Conservation (phyloP, 2,113 vertebrate species). For the Picathartes gymnocephalus region DNA sequence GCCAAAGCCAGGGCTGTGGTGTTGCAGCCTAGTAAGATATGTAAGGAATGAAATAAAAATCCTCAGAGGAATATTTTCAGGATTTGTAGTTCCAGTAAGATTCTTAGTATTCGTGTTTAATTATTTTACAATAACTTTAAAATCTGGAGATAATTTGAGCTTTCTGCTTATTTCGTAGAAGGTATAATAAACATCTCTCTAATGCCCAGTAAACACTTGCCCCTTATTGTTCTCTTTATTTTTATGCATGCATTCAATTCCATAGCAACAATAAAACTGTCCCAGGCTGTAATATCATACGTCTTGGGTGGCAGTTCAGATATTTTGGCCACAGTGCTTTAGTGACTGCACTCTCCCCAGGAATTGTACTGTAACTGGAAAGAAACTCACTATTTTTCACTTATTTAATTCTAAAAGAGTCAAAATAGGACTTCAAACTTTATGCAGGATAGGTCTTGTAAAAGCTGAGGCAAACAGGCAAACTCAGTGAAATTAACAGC, state of each 20-base stretch:
- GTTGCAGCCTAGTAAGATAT: background rate
- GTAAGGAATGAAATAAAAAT: slow-evolving; percentile 11
- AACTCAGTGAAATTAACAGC: background rate
- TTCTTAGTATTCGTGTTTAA: slow-evolving; percentile 27
- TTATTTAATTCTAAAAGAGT: background rate
- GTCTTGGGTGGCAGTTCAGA: slow-evolving; percentile 51
- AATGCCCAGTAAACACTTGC: slow-evolving; percentile 51
- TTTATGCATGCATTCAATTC: slow-evolving; percentile 65
- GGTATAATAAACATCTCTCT: slow-evolving; percentile 58
- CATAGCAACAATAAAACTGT: slow-evolving; percentile 60
- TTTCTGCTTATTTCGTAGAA: slow-evolving; percentile 49
- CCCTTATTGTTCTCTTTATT: slow-evolving; percentile 45
- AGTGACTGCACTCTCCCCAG: background rate
- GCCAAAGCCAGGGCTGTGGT: background rate
- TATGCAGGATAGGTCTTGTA: background rate
- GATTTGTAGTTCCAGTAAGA: slow-evolving; percentile 50
- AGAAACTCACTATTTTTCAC: background rate
- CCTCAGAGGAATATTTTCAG: slow-evolving; percentile 29
- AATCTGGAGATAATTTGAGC: slow-evolving; percentile 64
- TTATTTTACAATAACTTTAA: slow-evolving; percentile 52
- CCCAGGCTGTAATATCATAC: slow-evolving; percentile 43
- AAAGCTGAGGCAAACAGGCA: background rate
- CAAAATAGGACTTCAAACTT: background rate
- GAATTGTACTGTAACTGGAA: background rate
- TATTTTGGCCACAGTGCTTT: background rate